A percentile compares a stretch with the other conserved stretches of the same genome.
Evolutionary conservation across 2,113 vertebrate species (phyloP).

Genomic region (Caloenas nicobarica): DNA sequence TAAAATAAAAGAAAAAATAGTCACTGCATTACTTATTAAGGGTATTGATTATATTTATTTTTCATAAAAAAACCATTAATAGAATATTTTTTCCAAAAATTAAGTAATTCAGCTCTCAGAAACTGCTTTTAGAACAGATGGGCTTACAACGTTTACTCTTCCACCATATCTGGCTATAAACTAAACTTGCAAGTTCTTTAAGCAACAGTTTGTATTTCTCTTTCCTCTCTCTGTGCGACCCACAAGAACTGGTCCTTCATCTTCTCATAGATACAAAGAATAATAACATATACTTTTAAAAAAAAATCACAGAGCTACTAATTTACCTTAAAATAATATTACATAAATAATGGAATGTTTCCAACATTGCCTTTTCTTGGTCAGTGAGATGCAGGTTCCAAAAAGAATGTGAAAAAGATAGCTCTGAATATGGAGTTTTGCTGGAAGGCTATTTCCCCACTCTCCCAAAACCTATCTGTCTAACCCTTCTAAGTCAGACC

Average conservation of each 20-base stretch:
- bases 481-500: neutral
- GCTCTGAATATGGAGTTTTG: neutral
- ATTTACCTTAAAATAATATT: neutral
- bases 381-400: neutral
- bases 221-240: neutral
- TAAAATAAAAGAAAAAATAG: neutral
- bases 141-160: neutral
- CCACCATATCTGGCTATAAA: neutral
- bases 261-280: neutral
- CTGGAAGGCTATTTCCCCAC: neutral
- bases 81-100: neutral
- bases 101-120: neutral
- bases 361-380: neutral
- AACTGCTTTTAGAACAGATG: neutral
- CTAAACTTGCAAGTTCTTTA: neutral
- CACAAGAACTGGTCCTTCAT: neutral
- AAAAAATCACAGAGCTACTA: neutral
- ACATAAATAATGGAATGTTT: neutral
- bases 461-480: neutral
- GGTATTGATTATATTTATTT: neutral
- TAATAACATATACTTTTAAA: neutral
- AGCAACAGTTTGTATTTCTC: neutral
- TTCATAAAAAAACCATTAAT: neutral
- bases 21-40: neutral
- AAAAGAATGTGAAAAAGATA: neutral